Conservation (phyloP, 2,113 vertebrate species). For the Lota lota region DNA sequence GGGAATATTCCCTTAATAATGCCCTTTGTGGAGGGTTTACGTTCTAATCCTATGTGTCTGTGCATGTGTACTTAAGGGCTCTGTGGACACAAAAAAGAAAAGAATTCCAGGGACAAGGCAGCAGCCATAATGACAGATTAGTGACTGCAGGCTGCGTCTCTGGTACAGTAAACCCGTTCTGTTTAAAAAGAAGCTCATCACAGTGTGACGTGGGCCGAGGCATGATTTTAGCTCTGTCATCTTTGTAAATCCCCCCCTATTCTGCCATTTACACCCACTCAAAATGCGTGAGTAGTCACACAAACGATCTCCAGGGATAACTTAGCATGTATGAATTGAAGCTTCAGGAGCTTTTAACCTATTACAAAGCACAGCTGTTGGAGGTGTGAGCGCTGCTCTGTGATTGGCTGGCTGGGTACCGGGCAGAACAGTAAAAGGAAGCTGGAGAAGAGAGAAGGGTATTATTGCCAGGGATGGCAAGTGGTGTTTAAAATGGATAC, state of each 20-base stretch:
- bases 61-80: conserved; percentile 16
- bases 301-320: conserved; percentile 3
- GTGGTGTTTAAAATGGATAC: too few species aligned
- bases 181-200: conserved; percentile 40
- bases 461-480: not conserved
- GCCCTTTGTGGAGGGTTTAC: conserved; percentile 45
- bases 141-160: conserved; percentile 21
- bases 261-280: not conserved
- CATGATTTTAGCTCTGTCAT: conserved; percentile 10
- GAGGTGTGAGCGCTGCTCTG: conserved; percentile 39
- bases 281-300: not conserved
- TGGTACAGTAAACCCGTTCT: conserved; percentile 39
- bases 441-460: conserved; percentile 18
- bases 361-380: conserved; percentile 47
- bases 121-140: conserved; percentile 52
- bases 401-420: conserved; percentile 73
- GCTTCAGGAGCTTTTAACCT: conserved; percentile 31
- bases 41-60: conserved; percentile 41
- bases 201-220: conserved; percentile 39
- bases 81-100: conserved; percentile 12
- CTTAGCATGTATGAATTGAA: conserved; percentile 19
- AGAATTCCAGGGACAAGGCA: conserved; percentile 43
- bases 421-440: conserved; percentile 67
- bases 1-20: conserved; percentile 41
- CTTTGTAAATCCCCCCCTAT: not conserved